A percentile compares a stretch with the other conserved stretches of the same genome.
Conservation (phyloP, 2,113 vertebrate species). For the Psilopogon haemacephalus region DNA sequence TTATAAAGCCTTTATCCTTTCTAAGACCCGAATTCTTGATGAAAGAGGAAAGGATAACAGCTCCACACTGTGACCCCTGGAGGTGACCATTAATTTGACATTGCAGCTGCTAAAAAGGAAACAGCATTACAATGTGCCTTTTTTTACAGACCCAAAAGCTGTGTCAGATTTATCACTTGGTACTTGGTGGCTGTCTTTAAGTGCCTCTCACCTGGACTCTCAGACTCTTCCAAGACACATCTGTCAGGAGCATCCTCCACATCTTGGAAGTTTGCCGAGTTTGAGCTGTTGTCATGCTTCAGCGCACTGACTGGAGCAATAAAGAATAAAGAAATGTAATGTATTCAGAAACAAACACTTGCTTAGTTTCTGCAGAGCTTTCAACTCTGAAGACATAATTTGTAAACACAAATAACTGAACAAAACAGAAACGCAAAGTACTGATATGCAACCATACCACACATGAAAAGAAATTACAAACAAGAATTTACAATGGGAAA, state of each 20-base stretch:
- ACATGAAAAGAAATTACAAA: slow-evolving; percentile 69
- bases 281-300: slow-evolving; percentile 76
- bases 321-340: slow-evolving; percentile 51
- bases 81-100: slow-evolving; percentile 76
- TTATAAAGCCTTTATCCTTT: slow-evolving; percentile 74
- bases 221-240: slow-evolving; percentile 78
- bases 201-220: slow-evolving; percentile 82
- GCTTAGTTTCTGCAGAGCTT: slow-evolving; percentile 20
- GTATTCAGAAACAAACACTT: slow-evolving; percentile 73
- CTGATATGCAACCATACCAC: slow-evolving; percentile 47
- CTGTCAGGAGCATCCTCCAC: slow-evolving; percentile 75
- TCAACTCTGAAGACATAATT: slow-evolving; percentile 35
- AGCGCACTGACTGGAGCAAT: slow-evolving; percentile 36
- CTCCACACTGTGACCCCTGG: slow-evolving; percentile 75
- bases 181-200: slow-evolving; percentile 73
- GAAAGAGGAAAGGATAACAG: slow-evolving; percentile 77
- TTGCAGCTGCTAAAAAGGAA: slow-evolving; percentile 74
- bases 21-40: slow-evolving; percentile 73
- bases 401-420: slow-evolving; percentile 69
- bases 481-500: slow-evolving; percentile 52
- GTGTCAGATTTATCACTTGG: slow-evolving; percentile 75
- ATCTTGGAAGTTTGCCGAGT: slow-evolving; percentile 75
- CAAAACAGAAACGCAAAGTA: slow-evolving; percentile 68
- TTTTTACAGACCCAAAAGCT: slow-evolving; percentile 61
- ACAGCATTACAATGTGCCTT: slow-evolving; percentile 60